phyloP scores from a whole-genome alignment of 1,140 invertebrate genomes.

The Cyclina sinensis region DNA sequence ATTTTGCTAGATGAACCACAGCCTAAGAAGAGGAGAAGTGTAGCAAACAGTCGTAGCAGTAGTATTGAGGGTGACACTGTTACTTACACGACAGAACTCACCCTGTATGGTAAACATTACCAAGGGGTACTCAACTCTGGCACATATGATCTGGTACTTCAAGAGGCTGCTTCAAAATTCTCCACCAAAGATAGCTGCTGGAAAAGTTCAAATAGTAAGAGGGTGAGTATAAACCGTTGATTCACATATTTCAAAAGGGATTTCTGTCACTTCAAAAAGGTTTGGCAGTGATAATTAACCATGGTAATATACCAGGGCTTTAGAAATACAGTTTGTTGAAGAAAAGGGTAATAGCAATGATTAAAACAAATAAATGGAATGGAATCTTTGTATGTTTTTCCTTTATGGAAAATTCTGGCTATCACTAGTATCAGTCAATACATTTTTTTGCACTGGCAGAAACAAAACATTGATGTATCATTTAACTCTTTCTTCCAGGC shows the following conservation, averaged over 20 bases:
- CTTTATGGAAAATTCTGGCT: too few relatives aligned
- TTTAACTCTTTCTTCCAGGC: slow-evolving; percentile 76
- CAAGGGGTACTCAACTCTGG: slow-evolving; percentile 20
- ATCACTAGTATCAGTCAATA: too few relatives aligned
- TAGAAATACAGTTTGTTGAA: not conserved
- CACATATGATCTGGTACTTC: slow-evolving; percentile 52
- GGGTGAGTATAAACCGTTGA: not conserved
- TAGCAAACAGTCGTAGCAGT: not conserved
- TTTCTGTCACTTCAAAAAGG: too few relatives aligned
- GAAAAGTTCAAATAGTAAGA: slow-evolving; percentile 40
- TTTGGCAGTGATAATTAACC: too few relatives aligned
- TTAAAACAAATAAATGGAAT: too few relatives aligned
- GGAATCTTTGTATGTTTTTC: too few relatives aligned
- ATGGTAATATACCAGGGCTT: too few relatives aligned
- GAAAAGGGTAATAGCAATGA: too few relatives aligned
- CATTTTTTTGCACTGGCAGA: too few relatives aligned
- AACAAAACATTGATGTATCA: too few relatives aligned
- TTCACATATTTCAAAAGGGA: too few relatives aligned
- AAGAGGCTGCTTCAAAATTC: slow-evolving; percentile 44
- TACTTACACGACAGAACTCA: slow-evolving; percentile 42
- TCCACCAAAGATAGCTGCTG: slow-evolving; percentile 22
- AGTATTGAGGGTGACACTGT: slow-evolving; percentile 36
- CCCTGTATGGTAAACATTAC: slow-evolving; percentile 22
- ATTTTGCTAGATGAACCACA: slow-evolving; percentile 12
- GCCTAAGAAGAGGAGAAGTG: slow-evolving; percentile 43